Percentiles rank a stretch among this genome's conserved stretches.
Evolutionary conservation across 2,888 invertebrate genomes (phyloP).

Genomic region (Parochlus steinenii): DNA sequence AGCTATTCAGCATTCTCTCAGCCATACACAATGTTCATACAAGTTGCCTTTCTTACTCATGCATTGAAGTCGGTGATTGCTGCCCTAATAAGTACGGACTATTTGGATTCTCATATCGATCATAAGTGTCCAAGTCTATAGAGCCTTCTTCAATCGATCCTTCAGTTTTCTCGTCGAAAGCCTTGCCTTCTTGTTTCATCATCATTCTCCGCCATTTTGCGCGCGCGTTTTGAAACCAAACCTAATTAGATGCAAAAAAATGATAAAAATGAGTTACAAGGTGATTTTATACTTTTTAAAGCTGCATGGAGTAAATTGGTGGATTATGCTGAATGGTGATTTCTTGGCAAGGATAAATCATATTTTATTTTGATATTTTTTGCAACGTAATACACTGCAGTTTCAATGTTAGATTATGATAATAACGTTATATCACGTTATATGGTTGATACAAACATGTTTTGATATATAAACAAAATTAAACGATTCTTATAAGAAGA

Average conservation of each 20-base stretch:
- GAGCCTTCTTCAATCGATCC: conserved; percentile 30
- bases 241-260: conserved; percentile 35
- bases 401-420: too few relatives aligned
- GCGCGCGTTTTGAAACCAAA: conserved; percentile 94
- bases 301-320: too few relatives aligned
- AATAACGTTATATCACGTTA: too few relatives aligned
- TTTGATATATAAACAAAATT: too few relatives aligned
- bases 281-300: too few relatives aligned
- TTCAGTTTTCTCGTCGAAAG: conserved; percentile 17
- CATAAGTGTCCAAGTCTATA: conserved; percentile 29
- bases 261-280: background rate
- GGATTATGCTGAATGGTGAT: too few relatives aligned
- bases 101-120: too few relatives aligned
- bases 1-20: too few relatives aligned
- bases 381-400: background rate
- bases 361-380: background rate
- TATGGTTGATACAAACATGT: too few relatives aligned
- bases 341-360: too few relatives aligned
- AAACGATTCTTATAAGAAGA: too few relatives aligned
- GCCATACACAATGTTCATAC: too few relatives aligned
- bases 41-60: conserved; percentile 16
- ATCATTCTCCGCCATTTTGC: conserved; percentile 88
- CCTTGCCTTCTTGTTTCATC: conserved; percentile 48
- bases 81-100: conserved; percentile 30
- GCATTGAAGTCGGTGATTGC: conserved; percentile 26